A percentile compares a stretch with the other conserved stretches of the same genome.
Conservation (phyloP, 2,888 invertebrate species). For the Nomada ruficornis region DNA sequence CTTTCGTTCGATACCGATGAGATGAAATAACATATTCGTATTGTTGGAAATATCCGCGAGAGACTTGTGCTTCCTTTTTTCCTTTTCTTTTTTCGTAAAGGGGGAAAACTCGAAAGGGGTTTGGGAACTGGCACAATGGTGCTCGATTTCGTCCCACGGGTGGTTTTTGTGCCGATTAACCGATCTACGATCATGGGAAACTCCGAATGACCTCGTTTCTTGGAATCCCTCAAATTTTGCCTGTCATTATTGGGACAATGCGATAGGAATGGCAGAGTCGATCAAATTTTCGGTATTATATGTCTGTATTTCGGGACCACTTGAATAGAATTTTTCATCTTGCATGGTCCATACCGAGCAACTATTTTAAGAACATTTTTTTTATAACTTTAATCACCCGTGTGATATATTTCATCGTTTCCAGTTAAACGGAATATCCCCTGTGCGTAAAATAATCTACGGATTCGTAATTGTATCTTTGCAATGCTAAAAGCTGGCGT, state of each 20-base stretch:
- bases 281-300: background rate
- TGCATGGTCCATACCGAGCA: too few relatives aligned
- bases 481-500: too few relatives aligned
- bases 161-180: constrained; percentile 33
- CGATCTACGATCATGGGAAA: constrained; percentile 54
- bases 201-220: constrained; percentile 41
- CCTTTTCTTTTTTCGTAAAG: constrained; percentile 46
- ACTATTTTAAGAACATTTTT: too few relatives aligned
- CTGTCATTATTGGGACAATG: background rate
- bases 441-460: too few relatives aligned
- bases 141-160: constrained; percentile 24
- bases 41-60: constrained; percentile 46
- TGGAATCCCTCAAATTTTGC: constrained; percentile 24
- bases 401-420: too few relatives aligned
- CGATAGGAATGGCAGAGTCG: background rate
- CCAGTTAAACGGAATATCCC: too few relatives aligned
- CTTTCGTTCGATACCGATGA: constrained; percentile 6
- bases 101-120: constrained; percentile 68
- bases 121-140: constrained; percentile 51
- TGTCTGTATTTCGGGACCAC: background rate
- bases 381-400: too few relatives aligned
- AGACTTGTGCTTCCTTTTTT: constrained; percentile 41
- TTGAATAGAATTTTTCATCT: too few relatives aligned
- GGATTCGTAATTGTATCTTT: too few relatives aligned
- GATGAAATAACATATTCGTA: constrained; percentile 70